Evolutionary conservation across 2,113 vertebrate species (phyloP).

Genomic region (Porphyrio hochstetteri): DNA sequence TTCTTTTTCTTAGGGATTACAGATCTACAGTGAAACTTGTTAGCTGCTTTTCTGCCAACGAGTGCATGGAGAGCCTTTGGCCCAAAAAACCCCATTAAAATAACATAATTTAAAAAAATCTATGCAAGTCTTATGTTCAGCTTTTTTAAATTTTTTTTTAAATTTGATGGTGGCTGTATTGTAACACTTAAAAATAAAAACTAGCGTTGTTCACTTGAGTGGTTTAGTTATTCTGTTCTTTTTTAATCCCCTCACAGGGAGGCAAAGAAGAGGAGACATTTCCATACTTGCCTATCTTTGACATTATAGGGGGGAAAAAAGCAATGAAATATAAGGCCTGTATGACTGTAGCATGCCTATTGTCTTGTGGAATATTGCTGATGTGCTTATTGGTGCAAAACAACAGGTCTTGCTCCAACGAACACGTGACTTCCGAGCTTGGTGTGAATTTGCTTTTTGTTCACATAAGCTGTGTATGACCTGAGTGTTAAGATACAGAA

Average conservation of each 20-base stretch:
- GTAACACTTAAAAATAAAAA: conserved; percentile 70
- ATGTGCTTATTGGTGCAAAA: not conserved
- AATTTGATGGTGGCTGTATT: not conserved
- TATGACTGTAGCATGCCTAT: not conserved
- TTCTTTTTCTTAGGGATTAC: not conserved
- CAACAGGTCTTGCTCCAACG: not conserved
- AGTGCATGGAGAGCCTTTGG: not conserved
- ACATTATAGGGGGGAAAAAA: not conserved
- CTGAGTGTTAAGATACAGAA: too few relatives aligned
- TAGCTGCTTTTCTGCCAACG: not conserved
- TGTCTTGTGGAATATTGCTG: not conserved
- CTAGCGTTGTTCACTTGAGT: not conserved
- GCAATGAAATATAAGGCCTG: not conserved
- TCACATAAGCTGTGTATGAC: not conserved
- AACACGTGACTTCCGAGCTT: not conserved
- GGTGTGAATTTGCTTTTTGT: not conserved
- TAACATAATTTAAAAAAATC: not conserved
- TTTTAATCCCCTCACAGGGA: not conserved
- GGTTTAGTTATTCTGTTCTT: not conserved
- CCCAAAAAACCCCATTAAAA: not conserved
- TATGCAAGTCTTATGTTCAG: conserved; percentile 38
- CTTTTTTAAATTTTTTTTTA: not conserved
- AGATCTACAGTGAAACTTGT: not conserved
- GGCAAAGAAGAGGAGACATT: conserved; percentile 18
- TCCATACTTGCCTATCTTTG: not conserved